These are phyloP conservation scores for Hybos culiciformis DNA, from an alignment of 2,888 invertebrate genomes.

Conservation along the genomic window DNA sequence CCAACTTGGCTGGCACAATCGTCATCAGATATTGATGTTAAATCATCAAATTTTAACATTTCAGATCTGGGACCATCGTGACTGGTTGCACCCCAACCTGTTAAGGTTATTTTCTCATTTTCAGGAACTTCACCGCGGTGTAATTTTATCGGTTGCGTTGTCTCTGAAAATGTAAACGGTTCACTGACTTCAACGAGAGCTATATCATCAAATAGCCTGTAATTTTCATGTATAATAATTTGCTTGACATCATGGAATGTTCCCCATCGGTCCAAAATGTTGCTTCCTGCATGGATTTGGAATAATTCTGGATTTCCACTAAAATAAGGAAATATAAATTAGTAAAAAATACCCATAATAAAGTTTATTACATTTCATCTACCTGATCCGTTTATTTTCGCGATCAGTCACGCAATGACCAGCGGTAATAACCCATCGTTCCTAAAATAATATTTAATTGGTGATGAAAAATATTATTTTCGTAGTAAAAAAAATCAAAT, in stretches of 20 bases:
- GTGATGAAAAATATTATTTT: too few relatives aligned
- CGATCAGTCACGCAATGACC: too few relatives aligned
- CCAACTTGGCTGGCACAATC: constrained; percentile 18
- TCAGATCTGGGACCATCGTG: constrained; percentile 17
- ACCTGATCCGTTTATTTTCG: too few relatives aligned
- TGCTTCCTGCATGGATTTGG: constrained; percentile 27
- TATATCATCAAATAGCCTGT: constrained; percentile 26
- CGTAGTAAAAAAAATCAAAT: too few relatives aligned
- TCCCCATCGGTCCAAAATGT: constrained; percentile 23
- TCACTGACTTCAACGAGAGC: constrained; percentile 24
- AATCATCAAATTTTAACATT: constrained; percentile 20
- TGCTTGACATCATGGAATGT: constrained; percentile 18
- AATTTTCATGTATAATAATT: too few relatives aligned
- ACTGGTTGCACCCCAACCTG: constrained; percentile 26
- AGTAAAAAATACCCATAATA: too few relatives aligned
- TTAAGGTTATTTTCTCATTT: constrained; percentile 18
- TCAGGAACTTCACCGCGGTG: constrained; percentile 17
- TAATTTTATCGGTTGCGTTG: constrained; percentile 21
- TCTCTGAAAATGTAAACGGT: constrained; percentile 18
- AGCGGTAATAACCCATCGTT: too few relatives aligned
- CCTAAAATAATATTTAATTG: too few relatives aligned
- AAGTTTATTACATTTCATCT: too few relatives aligned
- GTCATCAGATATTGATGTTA: constrained; percentile 17
- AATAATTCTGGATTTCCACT: constrained; percentile 20
- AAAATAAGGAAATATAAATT: too few relatives aligned